Evolutionary conservation across 2,797 vertebrate species (phyloP).

Genomic region (Phalanger gymnotis): DNA sequence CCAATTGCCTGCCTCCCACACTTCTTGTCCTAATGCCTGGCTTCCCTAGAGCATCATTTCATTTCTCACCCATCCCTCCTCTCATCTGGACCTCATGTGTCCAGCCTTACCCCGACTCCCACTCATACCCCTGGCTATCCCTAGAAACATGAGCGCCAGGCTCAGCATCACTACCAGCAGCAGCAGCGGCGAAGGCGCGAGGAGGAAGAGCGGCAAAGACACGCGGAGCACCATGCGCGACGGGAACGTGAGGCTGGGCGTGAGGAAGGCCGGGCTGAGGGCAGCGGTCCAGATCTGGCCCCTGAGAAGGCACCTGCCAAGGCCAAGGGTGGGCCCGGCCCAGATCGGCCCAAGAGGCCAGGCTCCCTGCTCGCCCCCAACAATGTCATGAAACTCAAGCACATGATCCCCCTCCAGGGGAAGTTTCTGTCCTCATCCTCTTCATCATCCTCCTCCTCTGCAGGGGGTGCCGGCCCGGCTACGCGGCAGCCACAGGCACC

Average conservation of each 20-base stretch:
- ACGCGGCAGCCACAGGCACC: conserved; percentile 93
- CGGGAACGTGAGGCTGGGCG: conserved; percentile 89
- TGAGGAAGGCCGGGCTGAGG: conserved; percentile 88
- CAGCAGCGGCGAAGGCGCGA: conserved; percentile 96
- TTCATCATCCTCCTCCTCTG: conserved; percentile 73
- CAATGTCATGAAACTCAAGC: conserved; percentile 98
- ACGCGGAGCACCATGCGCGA: conserved; percentile 93
- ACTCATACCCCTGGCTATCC: background rate
- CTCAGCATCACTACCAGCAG: conserved; percentile 97
- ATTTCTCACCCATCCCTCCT: background rate
- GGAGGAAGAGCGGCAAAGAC: conserved; percentile 96
- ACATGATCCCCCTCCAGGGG: conserved; percentile 97
- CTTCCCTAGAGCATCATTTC: background rate
- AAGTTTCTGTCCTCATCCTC: conserved; percentile 90
- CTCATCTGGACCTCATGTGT: background rate
- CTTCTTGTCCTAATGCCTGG: background rate
- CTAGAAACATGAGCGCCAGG: conserved; percentile 97
- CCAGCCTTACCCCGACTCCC: background rate
- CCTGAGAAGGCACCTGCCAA: conserved; percentile 91
- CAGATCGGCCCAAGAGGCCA: conserved; percentile 96
- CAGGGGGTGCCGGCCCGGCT: accelerated
- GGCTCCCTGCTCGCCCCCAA: conserved; percentile 96
- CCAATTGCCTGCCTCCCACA: background rate
- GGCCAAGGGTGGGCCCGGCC: conserved; percentile 82
- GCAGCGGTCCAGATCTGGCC: conserved; percentile 82